phyloP scores from a whole-genome alignment of 1,140 invertebrate species.

The Proales similis region DNA sequence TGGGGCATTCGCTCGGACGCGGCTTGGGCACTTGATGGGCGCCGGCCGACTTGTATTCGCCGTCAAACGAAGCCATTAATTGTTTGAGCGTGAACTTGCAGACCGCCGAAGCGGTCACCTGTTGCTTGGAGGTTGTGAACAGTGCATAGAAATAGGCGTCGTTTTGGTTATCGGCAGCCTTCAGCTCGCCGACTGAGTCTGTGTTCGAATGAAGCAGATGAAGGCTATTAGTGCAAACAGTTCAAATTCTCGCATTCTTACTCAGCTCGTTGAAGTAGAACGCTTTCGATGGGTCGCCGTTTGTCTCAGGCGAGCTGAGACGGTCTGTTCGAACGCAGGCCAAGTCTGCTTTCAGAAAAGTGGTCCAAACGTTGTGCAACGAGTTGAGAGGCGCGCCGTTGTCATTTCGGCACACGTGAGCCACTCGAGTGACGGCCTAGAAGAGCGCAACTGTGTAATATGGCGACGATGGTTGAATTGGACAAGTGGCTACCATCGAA shows the following conservation, averaged over 20 bases:
- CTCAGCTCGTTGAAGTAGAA: no score
- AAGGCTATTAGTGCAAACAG: no score
- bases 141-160: conserved; percentile 33
- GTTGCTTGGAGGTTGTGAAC: conserved; percentile 4
- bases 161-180: background rate
- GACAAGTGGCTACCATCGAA: background rate
- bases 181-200: conserved; percentile 12
- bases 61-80: conserved; percentile 34
- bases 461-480: background rate
- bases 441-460: background rate
- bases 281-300: no score
- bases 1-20: conserved; percentile 29
- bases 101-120: conserved; percentile 11
- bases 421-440: no score
- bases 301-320: no score
- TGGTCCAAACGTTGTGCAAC: conserved; percentile 30
- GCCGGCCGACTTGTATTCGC: conserved; percentile 16
- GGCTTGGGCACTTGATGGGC: conserved; percentile 1
- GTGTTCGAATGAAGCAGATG: no score
- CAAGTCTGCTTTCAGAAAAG: conserved; percentile 10
- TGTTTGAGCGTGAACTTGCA: conserved; percentile 27
- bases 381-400: conserved; percentile 23
- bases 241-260: no score
- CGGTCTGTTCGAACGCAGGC: conserved; percentile 13
- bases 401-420: conserved; percentile 22